A percentile compares a stretch with the other conserved stretches of the same genome.
Evolutionary conservation across 2,113 vertebrate species (phyloP).

Genomic region (Dendropsophus ebraccatus): DNA sequence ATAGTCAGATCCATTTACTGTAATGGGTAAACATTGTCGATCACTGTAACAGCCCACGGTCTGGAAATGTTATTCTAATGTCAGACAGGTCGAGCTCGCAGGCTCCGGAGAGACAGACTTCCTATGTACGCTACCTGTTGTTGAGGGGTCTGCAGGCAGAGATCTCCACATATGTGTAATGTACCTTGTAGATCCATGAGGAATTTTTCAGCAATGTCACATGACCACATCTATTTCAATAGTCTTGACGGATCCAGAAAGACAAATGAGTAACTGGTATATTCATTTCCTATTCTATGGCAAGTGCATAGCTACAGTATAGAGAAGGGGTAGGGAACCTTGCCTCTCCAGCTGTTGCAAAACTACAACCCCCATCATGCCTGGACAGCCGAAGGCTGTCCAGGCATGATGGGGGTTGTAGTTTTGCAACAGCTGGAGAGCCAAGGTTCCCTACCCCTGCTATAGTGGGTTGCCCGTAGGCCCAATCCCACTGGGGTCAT

Average conservation of each 20-base stretch:
- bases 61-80: constrained; percentile 7
- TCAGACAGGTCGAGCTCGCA: constrained; percentile 3
- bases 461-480: too few relatives aligned
- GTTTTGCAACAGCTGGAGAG: too few relatives aligned
- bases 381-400: too few relatives aligned
- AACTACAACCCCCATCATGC: too few relatives aligned
- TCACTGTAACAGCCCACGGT: not conserved
- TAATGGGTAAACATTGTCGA: not conserved
- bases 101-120: not conserved
- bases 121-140: constrained; percentile 17
- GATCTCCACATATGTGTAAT: constrained; percentile 40
- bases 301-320: not conserved
- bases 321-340: too few relatives aligned
- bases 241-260: constrained; percentile 19
- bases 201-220: constrained; percentile 50
- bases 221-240: not conserved
- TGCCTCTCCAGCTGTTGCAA: too few relatives aligned
- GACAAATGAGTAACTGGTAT: not conserved
- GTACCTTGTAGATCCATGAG: constrained; percentile 47
- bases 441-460: too few relatives aligned
- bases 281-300: not conserved
- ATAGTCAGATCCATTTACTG: not conserved
- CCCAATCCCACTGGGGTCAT: too few relatives aligned
- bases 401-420: too few relatives aligned
- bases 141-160: not conserved